Evolutionary conservation across 2,113 vertebrate species (phyloP).

Genomic region (Coracopsis vasa): DNA sequence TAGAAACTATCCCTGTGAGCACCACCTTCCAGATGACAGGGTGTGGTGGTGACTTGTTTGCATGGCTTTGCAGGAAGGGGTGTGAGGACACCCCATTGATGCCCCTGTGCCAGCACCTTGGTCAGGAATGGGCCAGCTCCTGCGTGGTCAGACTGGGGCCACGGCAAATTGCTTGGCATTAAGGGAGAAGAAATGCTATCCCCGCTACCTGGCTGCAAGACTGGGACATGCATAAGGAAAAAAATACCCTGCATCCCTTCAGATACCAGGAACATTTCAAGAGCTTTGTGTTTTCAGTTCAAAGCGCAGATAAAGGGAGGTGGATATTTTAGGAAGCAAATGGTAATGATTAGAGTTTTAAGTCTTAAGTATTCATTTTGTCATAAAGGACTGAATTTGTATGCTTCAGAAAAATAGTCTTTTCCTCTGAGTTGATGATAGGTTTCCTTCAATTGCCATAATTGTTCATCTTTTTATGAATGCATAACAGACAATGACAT

Average conservation of each 20-base stretch:
- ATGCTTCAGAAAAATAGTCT: conserved; percentile 66
- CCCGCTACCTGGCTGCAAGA: not conserved
- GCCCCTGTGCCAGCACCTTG: not conserved
- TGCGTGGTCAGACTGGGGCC: accelerated
- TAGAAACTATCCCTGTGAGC: not conserved
- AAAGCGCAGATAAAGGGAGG: conserved; percentile 47
- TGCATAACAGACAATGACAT: conserved; percentile 54
- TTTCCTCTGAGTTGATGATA: conserved; percentile 71
- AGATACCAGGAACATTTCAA: not conserved
- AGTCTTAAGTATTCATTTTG: conserved; percentile 70
- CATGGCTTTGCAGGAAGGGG: not conserved
- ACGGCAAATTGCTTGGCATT: not conserved
- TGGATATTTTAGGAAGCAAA: conserved; percentile 73
- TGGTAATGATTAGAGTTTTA: conserved; percentile 73
- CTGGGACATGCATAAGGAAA: not conserved
- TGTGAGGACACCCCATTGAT: not conserved
- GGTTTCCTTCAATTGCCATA: conserved; percentile 63
- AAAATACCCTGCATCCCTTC: not conserved
- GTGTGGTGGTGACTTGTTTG: not conserved
- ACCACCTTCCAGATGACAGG: not conserved
- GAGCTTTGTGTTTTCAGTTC: conserved; percentile 48
- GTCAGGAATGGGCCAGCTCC: not conserved
- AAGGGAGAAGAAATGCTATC: not conserved
- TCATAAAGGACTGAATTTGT: conserved; percentile 65
- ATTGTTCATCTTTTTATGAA: conserved; percentile 65